Percentiles rank a stretch among this genome's conserved stretches.
These are phyloP conservation scores for Drosophila macrospina DNA, from an alignment of 2,888 invertebrate species.

Conservation along the genomic window DNA sequence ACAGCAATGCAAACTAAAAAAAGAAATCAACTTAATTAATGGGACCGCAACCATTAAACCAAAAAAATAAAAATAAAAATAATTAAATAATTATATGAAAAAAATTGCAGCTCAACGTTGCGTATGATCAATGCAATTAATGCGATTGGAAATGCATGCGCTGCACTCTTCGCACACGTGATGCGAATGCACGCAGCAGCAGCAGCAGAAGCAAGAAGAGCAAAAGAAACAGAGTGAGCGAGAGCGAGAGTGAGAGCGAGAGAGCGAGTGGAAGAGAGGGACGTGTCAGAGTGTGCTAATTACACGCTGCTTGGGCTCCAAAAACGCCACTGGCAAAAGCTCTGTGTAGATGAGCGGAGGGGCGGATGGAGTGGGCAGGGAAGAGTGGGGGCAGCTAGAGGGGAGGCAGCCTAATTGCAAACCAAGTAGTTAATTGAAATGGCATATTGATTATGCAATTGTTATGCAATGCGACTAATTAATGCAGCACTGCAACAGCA, in stretches of 20 bases:
- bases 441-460: slow-evolving; percentile 79
- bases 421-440: slow-evolving; percentile 60
- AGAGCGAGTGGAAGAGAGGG: slow-evolving; percentile 5
- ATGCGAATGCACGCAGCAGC: background rate
- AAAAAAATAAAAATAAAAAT: slow-evolving; percentile 1
- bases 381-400: background rate
- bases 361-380: background rate
- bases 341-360: background rate
- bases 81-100: background rate
- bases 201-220: background rate
- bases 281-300: slow-evolving; percentile 55
- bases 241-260: background rate
- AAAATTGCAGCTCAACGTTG: slow-evolving; percentile 12
- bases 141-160: slow-evolving; percentile 33
- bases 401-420: slow-evolving; percentile 46
- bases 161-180: slow-evolving; percentile 15
- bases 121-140: slow-evolving; percentile 55
- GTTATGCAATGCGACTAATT: slow-evolving; percentile 73
- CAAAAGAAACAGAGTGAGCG: no score
- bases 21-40: slow-evolving; percentile 34
- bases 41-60: slow-evolving; percentile 4
- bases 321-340: slow-evolving; percentile 23
- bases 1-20: no score
- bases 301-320: slow-evolving; percentile 48
- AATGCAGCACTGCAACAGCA: slow-evolving; percentile 42